Evolutionary conservation across 2,888 invertebrate genomes (phyloP).

Genomic region (Teleogryllus oceanicus): DNA sequence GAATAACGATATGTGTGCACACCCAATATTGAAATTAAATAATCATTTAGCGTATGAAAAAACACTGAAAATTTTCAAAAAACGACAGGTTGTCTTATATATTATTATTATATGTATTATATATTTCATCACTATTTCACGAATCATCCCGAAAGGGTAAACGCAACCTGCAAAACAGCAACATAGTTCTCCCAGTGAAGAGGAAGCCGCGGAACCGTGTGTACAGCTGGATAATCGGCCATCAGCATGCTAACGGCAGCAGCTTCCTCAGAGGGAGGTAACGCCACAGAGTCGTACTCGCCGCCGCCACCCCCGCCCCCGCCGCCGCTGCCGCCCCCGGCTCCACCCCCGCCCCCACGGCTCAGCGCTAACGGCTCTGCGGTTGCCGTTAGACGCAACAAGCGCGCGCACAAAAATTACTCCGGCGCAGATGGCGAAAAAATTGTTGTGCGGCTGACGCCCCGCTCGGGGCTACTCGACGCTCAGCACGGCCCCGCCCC

Average conservation of each 20-base stretch:
- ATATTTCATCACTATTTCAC: too few relatives aligned
- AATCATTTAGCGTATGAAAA: too few relatives aligned
- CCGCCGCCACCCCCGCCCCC: not conserved
- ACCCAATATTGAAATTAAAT: too few relatives aligned
- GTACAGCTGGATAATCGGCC: not conserved
- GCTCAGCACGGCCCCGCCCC: not conserved
- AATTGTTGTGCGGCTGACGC: not conserved
- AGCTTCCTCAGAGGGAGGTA: not conserved
- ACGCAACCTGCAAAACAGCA: too few relatives aligned
- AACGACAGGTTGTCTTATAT: too few relatives aligned
- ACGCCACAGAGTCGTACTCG: not conserved
- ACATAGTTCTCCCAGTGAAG: too few relatives aligned
- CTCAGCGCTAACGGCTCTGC: not conserved
- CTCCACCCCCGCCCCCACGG: not conserved
- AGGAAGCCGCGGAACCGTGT: not conserved
- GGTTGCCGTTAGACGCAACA: constrained; percentile 6
- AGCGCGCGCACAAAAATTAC: constrained; percentile 2
- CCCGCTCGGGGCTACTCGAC: constrained; percentile 1
- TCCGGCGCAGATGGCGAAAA: constrained; percentile 9
- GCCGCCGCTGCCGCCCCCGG: not conserved
- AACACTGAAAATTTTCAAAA: too few relatives aligned
- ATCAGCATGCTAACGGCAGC: constrained; percentile 1
- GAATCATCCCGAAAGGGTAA: too few relatives aligned
- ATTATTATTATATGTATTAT: too few relatives aligned
- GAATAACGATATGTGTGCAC: too few relatives aligned